Conservation (phyloP, 1,140 invertebrate genomes). For the Microplitis demolitor region DNA sequence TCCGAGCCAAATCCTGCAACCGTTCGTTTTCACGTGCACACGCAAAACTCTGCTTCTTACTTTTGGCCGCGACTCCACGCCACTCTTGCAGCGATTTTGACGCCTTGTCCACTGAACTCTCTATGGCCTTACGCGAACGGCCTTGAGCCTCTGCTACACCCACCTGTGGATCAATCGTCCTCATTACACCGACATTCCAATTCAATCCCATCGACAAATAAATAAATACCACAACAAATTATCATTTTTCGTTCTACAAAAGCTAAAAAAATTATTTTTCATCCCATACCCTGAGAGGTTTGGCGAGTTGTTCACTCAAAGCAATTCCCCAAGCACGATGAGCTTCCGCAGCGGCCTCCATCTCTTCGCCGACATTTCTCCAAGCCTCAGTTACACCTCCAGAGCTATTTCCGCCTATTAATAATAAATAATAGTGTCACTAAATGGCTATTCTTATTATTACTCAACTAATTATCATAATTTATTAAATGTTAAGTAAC, state of each 20-base stretch:
- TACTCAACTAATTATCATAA: not conserved
- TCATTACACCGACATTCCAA: not conserved
- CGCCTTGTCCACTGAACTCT: conserved; percentile 85
- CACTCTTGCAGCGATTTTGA: conserved; percentile 82
- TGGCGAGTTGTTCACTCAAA: conserved; percentile 85
- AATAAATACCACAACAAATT: not conserved
- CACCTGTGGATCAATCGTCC: conserved; percentile 37
- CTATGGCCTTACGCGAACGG: conserved; percentile 72
- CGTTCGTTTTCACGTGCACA: conserved; percentile 87
- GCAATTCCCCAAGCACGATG: conserved; percentile 81
- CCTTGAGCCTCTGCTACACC: conserved; percentile 67
- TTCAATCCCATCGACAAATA: not conserved
- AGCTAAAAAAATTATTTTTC: not conserved
- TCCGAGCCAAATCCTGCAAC: conserved; percentile 70
- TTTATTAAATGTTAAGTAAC: not conserved
- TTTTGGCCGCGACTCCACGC: conserved; percentile 82
- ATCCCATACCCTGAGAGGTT: conserved; percentile 75
- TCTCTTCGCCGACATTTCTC: conserved; percentile 86
- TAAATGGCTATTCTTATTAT: not conserved
- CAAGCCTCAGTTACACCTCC: conserved; percentile 87
- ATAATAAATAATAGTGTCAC: conserved; percentile 3
- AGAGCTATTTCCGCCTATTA: conserved; percentile 68
- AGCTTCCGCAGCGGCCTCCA: conserved; percentile 87
- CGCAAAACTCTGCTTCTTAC: conserved; percentile 83
- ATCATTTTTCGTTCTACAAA: not conserved